phyloP scores from a whole-genome alignment of 1,140 invertebrate genomes.

The Mamestra configurata region DNA sequence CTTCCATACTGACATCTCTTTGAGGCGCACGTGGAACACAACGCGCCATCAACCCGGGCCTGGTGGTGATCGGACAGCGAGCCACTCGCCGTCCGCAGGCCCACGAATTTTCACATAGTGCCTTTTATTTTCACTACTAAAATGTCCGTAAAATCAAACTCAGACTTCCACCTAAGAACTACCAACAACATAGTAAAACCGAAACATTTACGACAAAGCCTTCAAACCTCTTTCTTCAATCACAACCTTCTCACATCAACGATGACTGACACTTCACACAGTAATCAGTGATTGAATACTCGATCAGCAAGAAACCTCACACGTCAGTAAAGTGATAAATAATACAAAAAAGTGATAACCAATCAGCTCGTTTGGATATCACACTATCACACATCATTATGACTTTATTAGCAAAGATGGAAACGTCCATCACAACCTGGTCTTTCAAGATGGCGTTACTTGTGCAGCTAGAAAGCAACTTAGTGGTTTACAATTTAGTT shows the following conservation, averaged over 20 bases:
- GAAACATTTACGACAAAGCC: not conserved
- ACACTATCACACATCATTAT: constrained; percentile 19
- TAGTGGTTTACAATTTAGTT: not conserved
- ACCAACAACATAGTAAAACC: not conserved
- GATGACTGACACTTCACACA: not conserved
- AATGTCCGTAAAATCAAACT: not conserved
- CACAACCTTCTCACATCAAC: not conserved
- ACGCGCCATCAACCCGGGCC: no score
- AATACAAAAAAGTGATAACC: not conserved
- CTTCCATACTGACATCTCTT: no score
- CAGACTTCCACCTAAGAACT: not conserved
- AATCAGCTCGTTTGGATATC: not conserved
- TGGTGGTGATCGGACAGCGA: no score
- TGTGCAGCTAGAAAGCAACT: not conserved
- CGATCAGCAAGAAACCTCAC: not conserved
- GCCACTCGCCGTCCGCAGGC: no score
- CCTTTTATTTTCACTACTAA: no score
- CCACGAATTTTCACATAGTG: no score
- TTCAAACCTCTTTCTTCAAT: not conserved
- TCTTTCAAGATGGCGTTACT: not conserved
- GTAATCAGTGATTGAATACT: not conserved
- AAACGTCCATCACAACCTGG: not conserved
- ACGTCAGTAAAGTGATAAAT: constrained; percentile 25
- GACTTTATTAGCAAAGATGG: constrained; percentile 21
- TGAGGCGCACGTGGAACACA: no score